Base-by-base conservation (phyloP, 2,888 invertebrate species). In the Meiosimyza platycephala region DNA sequence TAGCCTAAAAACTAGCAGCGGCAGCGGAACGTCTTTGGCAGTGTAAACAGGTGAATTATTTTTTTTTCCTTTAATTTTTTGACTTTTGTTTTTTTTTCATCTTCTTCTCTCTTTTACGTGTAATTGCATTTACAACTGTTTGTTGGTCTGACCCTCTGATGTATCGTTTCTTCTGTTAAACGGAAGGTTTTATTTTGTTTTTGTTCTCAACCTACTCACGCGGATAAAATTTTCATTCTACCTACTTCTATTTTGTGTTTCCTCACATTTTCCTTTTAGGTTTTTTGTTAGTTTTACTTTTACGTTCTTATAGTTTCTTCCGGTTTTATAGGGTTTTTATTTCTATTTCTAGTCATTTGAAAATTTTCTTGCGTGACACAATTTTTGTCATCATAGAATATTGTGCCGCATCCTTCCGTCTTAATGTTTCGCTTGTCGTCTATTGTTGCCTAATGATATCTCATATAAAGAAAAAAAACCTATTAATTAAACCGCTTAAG, bases 1-100 rank as follows among this genome's bases (percentile, higher is more conserved):
- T 7, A 40, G 59, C 18, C n/a, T 48, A 16, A 47, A 9, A 40
- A 40, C n/a, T 33, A 48, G 33, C 33, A n/a, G 63, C 63, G 15
- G 62, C 40, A 28, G 62, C 47, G 11, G 52, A 51, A 7, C 28
- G 51, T 50, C 64, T 64, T 16, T 28, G 51, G 51, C 59, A 28
- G 15, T 59, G 57, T 50, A 68, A 68, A 68, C 68, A 68, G 68
- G 68, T 68, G 68, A 59, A 68, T 59, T 51, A 7, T 50, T 18
- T 40, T 40, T 40, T 40, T 40, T 40, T 9, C 9, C 9, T 40
- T 40, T 9, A 40, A 6, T 40, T 9, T 40, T 40, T 40, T 40
- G 40, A 40, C 40, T 40, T 40, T 40, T 9, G 40, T 40, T 40
- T 40, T 40, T 40, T 40, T 40, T 40, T 40, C 40, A 7, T 9